These are phyloP conservation scores for Mantis religiosa DNA, from an alignment of 2,888 invertebrate species.

Conservation along the genomic window DNA sequence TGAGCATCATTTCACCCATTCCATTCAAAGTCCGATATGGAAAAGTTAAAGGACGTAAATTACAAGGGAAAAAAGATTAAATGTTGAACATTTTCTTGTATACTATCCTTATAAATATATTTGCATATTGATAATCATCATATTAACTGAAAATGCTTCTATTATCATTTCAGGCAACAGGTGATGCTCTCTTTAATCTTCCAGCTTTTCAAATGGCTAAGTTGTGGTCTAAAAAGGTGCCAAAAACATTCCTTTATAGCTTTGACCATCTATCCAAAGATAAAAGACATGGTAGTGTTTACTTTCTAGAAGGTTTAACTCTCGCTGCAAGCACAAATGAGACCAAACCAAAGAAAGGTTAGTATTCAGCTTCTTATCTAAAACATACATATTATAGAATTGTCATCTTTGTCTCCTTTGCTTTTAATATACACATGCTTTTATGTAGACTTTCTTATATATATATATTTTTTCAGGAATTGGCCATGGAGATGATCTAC, in stretches of 20 bases:
- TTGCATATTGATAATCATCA: background rate
- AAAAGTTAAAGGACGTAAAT: no score
- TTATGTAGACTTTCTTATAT: background rate
- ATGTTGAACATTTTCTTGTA: no score
- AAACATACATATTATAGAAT: background rate
- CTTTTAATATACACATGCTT: background rate
- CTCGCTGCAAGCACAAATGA: slow-evolving; percentile 44
- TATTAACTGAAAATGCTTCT: background rate
- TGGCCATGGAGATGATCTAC: slow-evolving; percentile 68
- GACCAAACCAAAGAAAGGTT: background rate
- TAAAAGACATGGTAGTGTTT: slow-evolving; percentile 51
- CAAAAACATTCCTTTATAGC: slow-evolving; percentile 66
- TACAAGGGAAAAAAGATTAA: no score
- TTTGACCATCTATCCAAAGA: slow-evolving; percentile 67
- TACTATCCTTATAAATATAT: no score
- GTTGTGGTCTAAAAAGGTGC: slow-evolving; percentile 60
- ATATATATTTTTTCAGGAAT: slow-evolving; percentile 41
- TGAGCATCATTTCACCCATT: no score
- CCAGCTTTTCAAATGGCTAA: slow-evolving; percentile 69
- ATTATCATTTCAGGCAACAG: slow-evolving; percentile 43
- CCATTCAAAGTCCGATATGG: no score
- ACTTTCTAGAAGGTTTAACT: slow-evolving; percentile 63
- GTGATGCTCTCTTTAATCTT: slow-evolving; percentile 70
- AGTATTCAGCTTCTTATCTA: slow-evolving; percentile 2
- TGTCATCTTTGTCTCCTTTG: background rate